A percentile compares a stretch with the other conserved stretches of the same genome.
These are phyloP conservation scores for Odocoileus hemionus DNA, from an alignment of 2,113 vertebrate genomes.

Conservation along the genomic window DNA sequence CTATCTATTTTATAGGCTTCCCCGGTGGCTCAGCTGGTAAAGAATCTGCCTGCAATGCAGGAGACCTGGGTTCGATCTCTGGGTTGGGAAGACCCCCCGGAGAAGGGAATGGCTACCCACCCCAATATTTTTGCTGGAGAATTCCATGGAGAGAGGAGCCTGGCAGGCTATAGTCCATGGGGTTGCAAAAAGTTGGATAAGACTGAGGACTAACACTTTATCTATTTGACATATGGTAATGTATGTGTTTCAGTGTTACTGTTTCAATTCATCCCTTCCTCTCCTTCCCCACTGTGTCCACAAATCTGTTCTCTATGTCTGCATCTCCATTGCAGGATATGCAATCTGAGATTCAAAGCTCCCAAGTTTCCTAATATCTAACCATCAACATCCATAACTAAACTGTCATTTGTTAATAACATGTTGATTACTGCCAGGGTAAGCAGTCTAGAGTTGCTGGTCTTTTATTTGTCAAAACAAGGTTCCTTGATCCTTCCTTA, in stretches of 20 bases:
- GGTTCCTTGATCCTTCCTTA: not conserved
- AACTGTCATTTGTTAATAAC: not conserved
- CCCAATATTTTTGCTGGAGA: not conserved
- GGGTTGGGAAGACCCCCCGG: not conserved
- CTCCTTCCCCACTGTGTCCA: not conserved
- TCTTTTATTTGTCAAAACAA: not conserved
- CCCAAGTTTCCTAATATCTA: not conserved
- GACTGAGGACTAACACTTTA: not conserved
- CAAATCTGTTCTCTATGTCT: not conserved
- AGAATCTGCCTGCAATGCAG: not conserved
- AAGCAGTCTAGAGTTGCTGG: not conserved
- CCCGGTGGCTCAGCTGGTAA: not conserved
- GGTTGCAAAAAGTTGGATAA: not conserved
- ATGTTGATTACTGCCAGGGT: not conserved
- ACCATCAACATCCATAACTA: not conserved
- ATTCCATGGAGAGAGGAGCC: not conserved
- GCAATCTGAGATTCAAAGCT: not conserved
- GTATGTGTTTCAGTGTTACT: not conserved
- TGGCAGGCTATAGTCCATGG: not conserved
- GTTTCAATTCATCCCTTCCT: not conserved
- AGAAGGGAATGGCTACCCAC: not conserved
- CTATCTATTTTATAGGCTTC: not conserved
- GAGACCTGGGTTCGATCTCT: not conserved
- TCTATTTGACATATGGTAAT: not conserved
- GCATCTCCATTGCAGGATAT: not conserved